These are phyloP conservation scores for Callipepla squamata DNA, from an alignment of 2,113 vertebrate species.

Conservation along the genomic window DNA sequence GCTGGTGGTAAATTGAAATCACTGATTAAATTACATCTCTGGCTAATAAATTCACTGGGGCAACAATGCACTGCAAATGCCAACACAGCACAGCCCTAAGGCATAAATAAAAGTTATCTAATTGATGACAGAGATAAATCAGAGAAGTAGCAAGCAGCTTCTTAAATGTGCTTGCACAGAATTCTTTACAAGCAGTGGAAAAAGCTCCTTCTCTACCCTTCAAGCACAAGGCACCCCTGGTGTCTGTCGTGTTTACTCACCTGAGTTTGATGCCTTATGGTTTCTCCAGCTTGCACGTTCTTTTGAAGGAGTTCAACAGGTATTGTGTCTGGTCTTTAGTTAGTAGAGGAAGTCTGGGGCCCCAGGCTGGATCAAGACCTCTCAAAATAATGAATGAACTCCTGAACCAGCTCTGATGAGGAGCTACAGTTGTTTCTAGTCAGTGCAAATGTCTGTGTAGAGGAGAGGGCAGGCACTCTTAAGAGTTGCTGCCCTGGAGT, in stretches of 20 bases:
- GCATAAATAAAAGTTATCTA: conserved; percentile 77
- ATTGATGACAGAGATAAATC: conserved; percentile 76
- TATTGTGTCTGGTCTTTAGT: not conserved
- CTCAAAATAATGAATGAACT: not conserved
- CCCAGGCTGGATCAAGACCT: not conserved
- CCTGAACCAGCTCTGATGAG: not conserved
- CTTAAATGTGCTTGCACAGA: conserved; percentile 60
- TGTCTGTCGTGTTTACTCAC: not conserved
- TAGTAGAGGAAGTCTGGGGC: not conserved
- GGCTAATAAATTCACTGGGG: conserved; percentile 72
- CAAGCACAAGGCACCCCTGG: not conserved
- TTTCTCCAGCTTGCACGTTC: not conserved
- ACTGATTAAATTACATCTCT: conserved; percentile 78
- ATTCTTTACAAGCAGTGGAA: conserved; percentile 57
- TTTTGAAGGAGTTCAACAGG: not conserved
- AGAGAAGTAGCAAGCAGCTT: conserved; percentile 55
- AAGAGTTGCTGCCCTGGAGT: not conserved
- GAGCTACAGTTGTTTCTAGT: not conserved
- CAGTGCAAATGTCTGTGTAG: not conserved
- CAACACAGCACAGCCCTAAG: conserved; percentile 59
- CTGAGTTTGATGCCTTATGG: not conserved
- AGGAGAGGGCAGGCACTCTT: not conserved
- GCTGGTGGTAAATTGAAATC: conserved; percentile 78
- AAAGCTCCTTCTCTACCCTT: conserved; percentile 8
- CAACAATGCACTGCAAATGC: conserved; percentile 62